Evolutionary conservation across 2,797 vertebrate species (phyloP).

Genomic region (Rhabdomys pumilio): DNA sequence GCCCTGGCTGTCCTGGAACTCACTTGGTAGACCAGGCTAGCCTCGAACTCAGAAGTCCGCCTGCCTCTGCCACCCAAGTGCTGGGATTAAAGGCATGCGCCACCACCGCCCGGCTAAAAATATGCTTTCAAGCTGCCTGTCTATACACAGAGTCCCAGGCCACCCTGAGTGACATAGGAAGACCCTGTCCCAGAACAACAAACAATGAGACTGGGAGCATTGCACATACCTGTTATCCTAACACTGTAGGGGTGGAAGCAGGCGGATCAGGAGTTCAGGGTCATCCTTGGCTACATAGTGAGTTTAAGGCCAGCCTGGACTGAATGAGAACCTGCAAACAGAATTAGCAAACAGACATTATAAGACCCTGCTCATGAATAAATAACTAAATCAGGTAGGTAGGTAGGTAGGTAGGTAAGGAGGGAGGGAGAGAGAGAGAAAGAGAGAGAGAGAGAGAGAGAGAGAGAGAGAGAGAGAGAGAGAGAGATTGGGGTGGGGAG

Average conservation of each 20-base stretch:
- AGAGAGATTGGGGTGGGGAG: too few species aligned
- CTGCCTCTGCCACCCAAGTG: too few species aligned
- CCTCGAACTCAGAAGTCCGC: too few species aligned
- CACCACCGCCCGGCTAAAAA: too few species aligned
- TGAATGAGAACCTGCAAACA: background rate
- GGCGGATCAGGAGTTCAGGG: background rate
- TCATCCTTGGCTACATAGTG: background rate
- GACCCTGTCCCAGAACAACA: background rate
- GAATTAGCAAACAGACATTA: too few species aligned
- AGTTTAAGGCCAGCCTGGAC: background rate
- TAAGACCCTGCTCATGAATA: too few species aligned
- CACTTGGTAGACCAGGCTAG: too few species aligned
- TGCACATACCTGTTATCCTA: background rate
- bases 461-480: too few species aligned
- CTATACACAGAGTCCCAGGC: background rate
- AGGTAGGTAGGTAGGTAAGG: background rate
- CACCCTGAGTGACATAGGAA: background rate
- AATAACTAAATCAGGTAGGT: background rate
- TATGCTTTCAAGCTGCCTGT: background rate
- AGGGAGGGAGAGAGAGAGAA: too few species aligned
- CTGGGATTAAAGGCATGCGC: too few species aligned
- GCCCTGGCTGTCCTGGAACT: too few species aligned
- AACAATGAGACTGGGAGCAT: background rate
- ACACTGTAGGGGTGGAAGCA: background rate
- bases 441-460: too few species aligned